Conservation (phyloP, 2,888 invertebrate species). For the Cheiracanthium punctorium region DNA sequence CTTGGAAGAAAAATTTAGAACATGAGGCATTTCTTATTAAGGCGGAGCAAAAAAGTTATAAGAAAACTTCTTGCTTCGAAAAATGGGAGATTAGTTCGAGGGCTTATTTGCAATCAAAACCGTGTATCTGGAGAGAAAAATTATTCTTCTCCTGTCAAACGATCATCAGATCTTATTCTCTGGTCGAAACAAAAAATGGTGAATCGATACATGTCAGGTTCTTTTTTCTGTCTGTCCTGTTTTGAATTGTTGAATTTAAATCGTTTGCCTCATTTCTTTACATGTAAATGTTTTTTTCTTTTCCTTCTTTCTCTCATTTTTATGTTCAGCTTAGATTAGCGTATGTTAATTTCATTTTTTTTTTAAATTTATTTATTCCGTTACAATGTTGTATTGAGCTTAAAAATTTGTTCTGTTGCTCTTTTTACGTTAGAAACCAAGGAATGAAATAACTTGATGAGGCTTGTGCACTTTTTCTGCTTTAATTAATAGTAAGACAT, state of each 20-base stretch:
- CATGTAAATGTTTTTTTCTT: not conserved
- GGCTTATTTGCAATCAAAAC: conserved; percentile 14
- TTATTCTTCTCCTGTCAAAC: not conserved
- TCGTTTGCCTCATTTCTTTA: not conserved
- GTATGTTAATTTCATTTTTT: too few relatives aligned
- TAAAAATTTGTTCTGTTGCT: too few relatives aligned
- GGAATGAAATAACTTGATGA: too few relatives aligned
- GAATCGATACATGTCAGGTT: not conserved
- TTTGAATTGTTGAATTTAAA: not conserved
- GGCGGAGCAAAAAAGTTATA: not conserved
- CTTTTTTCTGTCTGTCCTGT: not conserved
- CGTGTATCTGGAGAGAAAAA: not conserved
- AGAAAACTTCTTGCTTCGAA: not conserved
- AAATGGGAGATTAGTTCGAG: conserved; percentile 7
- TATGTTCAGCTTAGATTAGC: too few relatives aligned
- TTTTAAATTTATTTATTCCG: too few relatives aligned
- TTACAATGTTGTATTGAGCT: too few relatives aligned
- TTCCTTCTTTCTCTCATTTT: too few relatives aligned
- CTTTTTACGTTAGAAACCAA: too few relatives aligned
- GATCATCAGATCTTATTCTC: not conserved
- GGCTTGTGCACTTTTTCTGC: too few relatives aligned
- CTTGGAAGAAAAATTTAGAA: not conserved
- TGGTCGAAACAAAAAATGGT: not conserved
- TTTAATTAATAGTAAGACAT: too few relatives aligned
- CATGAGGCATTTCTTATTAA: not conserved